A percentile compares a stretch with the other conserved stretches of the same genome.
Evolutionary conservation across 1,140 invertebrate species (phyloP).

Genomic region (Pseudomyrmex pallidus): DNA sequence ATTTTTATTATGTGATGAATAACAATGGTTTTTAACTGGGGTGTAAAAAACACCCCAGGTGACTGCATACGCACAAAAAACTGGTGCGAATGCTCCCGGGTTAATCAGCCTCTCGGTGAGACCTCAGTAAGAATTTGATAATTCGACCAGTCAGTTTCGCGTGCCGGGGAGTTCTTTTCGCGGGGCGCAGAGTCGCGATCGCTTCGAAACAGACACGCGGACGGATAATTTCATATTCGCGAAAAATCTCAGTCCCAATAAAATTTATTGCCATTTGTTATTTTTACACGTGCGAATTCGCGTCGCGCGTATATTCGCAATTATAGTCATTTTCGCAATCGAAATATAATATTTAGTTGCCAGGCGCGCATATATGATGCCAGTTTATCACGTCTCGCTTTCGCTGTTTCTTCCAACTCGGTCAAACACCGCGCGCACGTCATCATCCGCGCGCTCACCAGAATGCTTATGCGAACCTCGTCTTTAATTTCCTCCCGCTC

Average conservation of each 20-base stretch:
- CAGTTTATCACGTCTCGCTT: slow-evolving; percentile 26
- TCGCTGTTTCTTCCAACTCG: slow-evolving; percentile 19
- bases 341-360: slow-evolving; percentile 18
- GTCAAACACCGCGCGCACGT: slow-evolving; percentile 5
- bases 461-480: slow-evolving; percentile 15
- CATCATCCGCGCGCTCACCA: neutral
- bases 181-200: slow-evolving; percentile 5
- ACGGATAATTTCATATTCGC: slow-evolving; percentile 7
- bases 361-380: no score
- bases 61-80: no score
- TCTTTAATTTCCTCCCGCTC: slow-evolving; percentile 13
- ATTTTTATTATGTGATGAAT: no score
- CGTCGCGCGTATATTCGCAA: neutral
- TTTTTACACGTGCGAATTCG: neutral
- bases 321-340: slow-evolving; percentile 14
- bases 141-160: slow-evolving; percentile 53
- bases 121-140: no score
- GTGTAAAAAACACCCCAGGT: no score
- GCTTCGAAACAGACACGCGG: slow-evolving; percentile 6
- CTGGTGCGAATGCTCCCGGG: no score
- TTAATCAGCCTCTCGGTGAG: slow-evolving; percentile 55
- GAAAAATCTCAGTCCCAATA: neutral
- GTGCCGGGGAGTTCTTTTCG: slow-evolving; percentile 49
- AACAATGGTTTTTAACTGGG: no score
- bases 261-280: neutral